Base-by-base conservation (phyloP, 2,888 invertebrate genomes). In the Andrena camellia region DNA sequence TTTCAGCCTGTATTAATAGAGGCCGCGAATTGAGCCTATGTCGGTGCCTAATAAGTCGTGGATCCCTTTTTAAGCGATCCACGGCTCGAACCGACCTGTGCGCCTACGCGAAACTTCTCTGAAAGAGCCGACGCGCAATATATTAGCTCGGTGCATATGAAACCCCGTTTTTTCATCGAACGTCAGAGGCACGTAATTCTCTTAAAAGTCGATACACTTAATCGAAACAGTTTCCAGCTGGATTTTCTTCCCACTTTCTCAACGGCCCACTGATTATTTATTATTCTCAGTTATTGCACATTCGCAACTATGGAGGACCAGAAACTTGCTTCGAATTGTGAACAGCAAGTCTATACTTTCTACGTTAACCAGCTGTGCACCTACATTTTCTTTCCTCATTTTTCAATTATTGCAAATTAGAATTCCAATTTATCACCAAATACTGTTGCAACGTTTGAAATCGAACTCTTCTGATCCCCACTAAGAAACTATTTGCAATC, bases 1-100 rank as follows among this genome's bases (percentile, higher is more conserved):
- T 76, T 73, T 54, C 52, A 54, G 70, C 62, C 79, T 62, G 77
- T 84, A 85, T 89, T 90, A 87, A 90, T 88, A 87, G 86, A 83
- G 81, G 81, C 79, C 68, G 86, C 78, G 86, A 89, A 90, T 90
- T 86, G 89, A 89, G 85, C 80, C 78, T 89, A 83, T 83, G 90
- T 83, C 90, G 92, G 91, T 89, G 89, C 90, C 92, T 92, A 91
- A 92, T 92, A 92, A 92, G 92, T 92, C 92, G 90, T 84, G 90
- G 84, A 86, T 88, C 86, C 78, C 86, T 79, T 86, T 86, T 85
- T 83, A 88, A 90, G 85, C 76, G 84, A 82, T 85, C 82, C 76
- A 72, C 62, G 80, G 78, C 60, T 72, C 64, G 86, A 79, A 72
- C 71, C 74, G 64, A 64, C 78, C 63, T 79, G 83, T 78, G 87